These are phyloP conservation scores for Apodemia hepburni DNA, from an alignment of 2,888 invertebrate species.

Conservation along the genomic window DNA sequence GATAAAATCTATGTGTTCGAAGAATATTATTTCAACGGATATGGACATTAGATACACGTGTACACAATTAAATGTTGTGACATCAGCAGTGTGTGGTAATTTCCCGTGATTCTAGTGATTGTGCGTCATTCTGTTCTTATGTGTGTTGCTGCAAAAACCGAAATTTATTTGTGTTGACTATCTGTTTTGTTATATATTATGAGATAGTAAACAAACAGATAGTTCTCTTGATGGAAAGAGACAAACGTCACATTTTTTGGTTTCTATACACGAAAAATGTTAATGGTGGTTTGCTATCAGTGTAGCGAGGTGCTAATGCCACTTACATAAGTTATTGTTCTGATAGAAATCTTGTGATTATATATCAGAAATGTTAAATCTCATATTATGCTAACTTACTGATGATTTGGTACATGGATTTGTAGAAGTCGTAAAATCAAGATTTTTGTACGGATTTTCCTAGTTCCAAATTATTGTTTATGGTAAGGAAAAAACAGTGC, in stretches of 20 bases:
- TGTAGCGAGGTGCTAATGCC: no score
- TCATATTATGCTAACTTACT: background rate
- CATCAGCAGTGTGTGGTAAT: constrained; percentile 26
- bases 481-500: background rate
- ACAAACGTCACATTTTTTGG: no score
- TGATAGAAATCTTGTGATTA: background rate
- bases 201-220: no score
- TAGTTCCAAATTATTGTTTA: no score
- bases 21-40: constrained; percentile 3
- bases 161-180: background rate
- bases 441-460: background rate
- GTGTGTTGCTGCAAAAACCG: background rate
- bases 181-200: background rate
- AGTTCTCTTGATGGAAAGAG: no score
- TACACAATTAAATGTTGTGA: constrained; percentile 18
- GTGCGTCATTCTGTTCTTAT: constrained; percentile 22
- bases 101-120: constrained; percentile 22
- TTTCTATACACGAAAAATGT: no score
- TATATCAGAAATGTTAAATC: background rate
- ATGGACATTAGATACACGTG: constrained; percentile 22
- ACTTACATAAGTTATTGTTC: background rate
- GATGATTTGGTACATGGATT: background rate
- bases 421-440: background rate
- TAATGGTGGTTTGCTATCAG: no score
- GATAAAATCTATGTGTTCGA: constrained; percentile 18